phyloP scores from a whole-genome alignment of 2,797 vertebrate genomes.

The Macropodus opercularis region DNA sequence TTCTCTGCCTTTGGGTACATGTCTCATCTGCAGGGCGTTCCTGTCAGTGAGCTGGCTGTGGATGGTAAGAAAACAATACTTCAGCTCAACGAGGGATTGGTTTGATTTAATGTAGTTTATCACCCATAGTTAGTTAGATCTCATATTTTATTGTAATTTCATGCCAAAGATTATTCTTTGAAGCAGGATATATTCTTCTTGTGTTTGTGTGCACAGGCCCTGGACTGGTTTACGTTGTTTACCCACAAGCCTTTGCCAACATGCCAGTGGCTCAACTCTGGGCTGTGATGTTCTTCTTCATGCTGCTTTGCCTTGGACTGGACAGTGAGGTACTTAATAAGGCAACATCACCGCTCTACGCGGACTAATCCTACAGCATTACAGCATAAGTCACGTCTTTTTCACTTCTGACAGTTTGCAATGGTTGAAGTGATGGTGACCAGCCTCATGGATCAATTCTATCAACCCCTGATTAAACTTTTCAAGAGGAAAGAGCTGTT shows the following conservation, averaged over 20 bases:
- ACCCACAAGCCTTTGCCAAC: slow-evolving; percentile 84
- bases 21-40: slow-evolving; percentile 79
- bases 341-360: not conserved
- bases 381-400: not conserved
- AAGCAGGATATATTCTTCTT: not conserved
- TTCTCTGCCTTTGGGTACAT: slow-evolving; percentile 86
- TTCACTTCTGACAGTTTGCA: slow-evolving; percentile 74
- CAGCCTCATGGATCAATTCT: slow-evolving; percentile 77
- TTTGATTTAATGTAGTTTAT: too few relatives aligned
- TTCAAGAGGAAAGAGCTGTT: slow-evolving; percentile 81
- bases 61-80: slow-evolving; percentile 73
- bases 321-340: slow-evolving; percentile 79
- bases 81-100: too few relatives aligned
- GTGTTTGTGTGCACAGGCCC: slow-evolving; percentile 69
- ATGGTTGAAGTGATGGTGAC: slow-evolving; percentile 87
- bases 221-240: slow-evolving; percentile 82
- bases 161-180: too few relatives aligned
- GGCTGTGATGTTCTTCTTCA: slow-evolving; percentile 83
- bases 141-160: too few relatives aligned
- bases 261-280: slow-evolving; percentile 85
- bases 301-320: slow-evolving; percentile 83
- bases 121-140: too few relatives aligned
- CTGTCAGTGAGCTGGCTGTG: slow-evolving; percentile 77
- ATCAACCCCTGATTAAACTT: slow-evolving; percentile 50
- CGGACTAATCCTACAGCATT: not conserved